Conservation (phyloP, 2,888 invertebrate species). For the Drosophila hamatofila region DNA sequence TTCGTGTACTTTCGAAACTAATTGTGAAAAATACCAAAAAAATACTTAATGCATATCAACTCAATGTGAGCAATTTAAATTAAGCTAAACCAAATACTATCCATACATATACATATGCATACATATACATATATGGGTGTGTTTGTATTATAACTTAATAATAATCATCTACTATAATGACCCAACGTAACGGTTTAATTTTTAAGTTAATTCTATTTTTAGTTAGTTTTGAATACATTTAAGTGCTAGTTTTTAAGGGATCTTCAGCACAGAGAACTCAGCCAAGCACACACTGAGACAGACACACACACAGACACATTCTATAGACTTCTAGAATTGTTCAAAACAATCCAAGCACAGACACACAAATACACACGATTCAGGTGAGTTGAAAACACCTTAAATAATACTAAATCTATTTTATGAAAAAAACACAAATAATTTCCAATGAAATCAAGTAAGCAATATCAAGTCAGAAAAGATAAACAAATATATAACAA, state of each 20-base stretch:
- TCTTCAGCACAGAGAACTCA: constrained; percentile 58
- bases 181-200: constrained; percentile 56
- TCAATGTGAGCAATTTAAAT: constrained; percentile 70
- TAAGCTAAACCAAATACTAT: constrained; percentile 53
- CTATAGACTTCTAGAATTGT: constrained; percentile 48
- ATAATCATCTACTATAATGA: constrained; percentile 22
- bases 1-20: constrained; percentile 63
- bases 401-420: constrained; percentile 26
- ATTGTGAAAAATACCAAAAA: constrained; percentile 49
- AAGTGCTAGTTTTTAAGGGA: constrained; percentile 58
- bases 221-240: constrained; percentile 23
- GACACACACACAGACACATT: constrained; percentile 13
- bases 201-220: constrained; percentile 35
- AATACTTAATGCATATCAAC: constrained; percentile 67
- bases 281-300: constrained; percentile 23
- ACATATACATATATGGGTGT: constrained; percentile 27
- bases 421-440: constrained; percentile 14
- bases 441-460: constrained; percentile 56
- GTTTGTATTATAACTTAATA: constrained; percentile 33
- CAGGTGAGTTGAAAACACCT: constrained; percentile 30
- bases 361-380: constrained; percentile 15
- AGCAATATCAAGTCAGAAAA: constrained; percentile 58
- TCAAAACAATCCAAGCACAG: constrained; percentile 28
- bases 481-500: constrained; percentile 1
- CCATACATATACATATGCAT: constrained; percentile 15